Conservation (phyloP, 2,888 invertebrate genomes). For the Agriopis marginaria region DNA sequence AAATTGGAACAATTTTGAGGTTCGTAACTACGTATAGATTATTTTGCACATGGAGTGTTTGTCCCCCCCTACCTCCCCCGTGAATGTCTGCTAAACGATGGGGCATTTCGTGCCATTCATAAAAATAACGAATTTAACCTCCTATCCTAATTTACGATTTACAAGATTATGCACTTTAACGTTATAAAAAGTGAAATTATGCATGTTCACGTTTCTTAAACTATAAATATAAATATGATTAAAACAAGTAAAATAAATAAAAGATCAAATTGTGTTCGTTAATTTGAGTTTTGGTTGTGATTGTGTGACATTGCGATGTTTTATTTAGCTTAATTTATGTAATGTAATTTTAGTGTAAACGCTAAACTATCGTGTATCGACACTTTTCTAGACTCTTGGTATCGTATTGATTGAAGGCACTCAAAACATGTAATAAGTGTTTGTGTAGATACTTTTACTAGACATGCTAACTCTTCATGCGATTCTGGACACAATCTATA, state of each 20-base stretch:
- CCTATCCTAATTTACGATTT: constrained; percentile 23
- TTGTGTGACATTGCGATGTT: constrained; percentile 45
- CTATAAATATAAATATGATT: constrained; percentile 19
- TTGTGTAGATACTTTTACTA: background rate
- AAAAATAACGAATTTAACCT: constrained; percentile 31
- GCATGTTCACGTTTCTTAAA: constrained; percentile 70
- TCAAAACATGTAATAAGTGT: background rate
- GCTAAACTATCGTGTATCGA: constrained; percentile 10
- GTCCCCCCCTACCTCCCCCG: constrained; percentile 77
- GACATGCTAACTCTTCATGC: too few species aligned
- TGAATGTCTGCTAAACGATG: constrained; percentile 76
- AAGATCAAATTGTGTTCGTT: background rate
- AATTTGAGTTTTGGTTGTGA: constrained; percentile 28
- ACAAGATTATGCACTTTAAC: constrained; percentile 68
- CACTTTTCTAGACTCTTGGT: constrained; percentile 1
- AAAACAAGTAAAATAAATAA: constrained; percentile 32
- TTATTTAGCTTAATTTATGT: constrained; percentile 30
- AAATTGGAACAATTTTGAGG: constrained; percentile 93
- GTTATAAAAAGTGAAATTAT: constrained; percentile 63
- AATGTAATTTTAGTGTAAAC: constrained; percentile 14
- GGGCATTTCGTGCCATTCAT: constrained; percentile 55
- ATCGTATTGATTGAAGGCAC: background rate
- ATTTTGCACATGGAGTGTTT: constrained; percentile 85
- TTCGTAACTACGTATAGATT: constrained; percentile 86
- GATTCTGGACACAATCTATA: too few species aligned